Evolutionary conservation across 2,888 invertebrate species (phyloP).

Genomic region (Synergus japonicus): DNA sequence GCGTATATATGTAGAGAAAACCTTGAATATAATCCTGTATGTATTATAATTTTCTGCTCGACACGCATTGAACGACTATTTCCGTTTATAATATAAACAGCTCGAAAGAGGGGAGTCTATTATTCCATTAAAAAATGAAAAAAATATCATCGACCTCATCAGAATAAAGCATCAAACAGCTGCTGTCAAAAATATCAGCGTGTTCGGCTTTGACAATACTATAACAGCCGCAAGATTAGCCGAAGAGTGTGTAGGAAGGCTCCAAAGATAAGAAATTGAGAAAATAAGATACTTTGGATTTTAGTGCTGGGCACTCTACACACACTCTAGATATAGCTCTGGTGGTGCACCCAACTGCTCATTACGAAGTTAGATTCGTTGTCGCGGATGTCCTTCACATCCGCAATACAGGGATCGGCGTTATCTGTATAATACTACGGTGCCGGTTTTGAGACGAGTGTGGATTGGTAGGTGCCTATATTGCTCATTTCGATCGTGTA

Average conservation of each 20-base stretch:
- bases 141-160: not conserved
- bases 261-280: not conserved
- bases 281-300: not conserved
- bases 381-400: conserved; percentile 47
- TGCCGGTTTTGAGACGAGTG: conserved; percentile 50
- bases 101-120: not conserved
- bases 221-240: not conserved
- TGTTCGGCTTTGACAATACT: not conserved
- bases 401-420: conserved; percentile 58
- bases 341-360: conserved; percentile 52
- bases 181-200: not conserved
- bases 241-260: not conserved
- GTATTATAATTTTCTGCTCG: no score
- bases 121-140: not conserved
- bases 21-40: no score
- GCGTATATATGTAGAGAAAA: no score
- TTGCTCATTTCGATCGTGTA: conserved; percentile 67
- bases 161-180: not conserved
- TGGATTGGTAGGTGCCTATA: conserved; percentile 57
- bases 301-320: conserved; percentile 34
- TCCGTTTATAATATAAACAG: not conserved
- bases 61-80: not conserved
- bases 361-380: conserved; percentile 55
- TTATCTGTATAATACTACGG: conserved; percentile 57
- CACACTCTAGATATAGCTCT: conserved; percentile 5